phyloP scores from a whole-genome alignment of 2,888 invertebrate genomes.

The Eristalinus aeneus region DNA sequence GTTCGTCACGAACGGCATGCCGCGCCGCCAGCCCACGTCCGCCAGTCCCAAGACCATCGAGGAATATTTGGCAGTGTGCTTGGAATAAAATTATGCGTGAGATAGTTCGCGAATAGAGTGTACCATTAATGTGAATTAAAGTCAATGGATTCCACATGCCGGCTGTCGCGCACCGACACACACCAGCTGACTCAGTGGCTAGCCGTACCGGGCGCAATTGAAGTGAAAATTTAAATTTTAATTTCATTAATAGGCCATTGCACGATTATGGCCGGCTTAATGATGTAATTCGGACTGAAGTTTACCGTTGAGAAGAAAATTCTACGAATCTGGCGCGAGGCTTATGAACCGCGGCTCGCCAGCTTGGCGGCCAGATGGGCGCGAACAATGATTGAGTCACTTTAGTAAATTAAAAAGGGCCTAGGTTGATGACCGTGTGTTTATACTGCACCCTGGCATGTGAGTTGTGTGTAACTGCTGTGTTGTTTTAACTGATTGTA shows the following conservation, averaged over 20 bases:
- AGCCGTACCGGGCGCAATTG: neutral
- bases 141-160: conserved; percentile 33
- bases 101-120: conserved; percentile 40
- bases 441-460: conserved; percentile 6
- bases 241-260: conserved; percentile 46
- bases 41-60: neutral
- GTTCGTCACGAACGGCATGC: neutral
- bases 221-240: conserved; percentile 37
- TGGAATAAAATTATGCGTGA: conserved; percentile 54
- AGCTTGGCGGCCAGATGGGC: conserved; percentile 33
- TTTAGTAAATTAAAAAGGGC: conserved; percentile 38
- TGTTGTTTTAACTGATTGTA: neutral
- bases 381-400: conserved; percentile 24
- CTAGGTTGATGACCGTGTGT: conserved; percentile 39
- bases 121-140: conserved; percentile 24
- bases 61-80: conserved; percentile 42
- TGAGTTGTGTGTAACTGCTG: conserved; percentile 4
- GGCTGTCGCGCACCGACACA: neutral
- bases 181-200: neutral
- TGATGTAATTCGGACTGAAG: conserved; percentile 25
- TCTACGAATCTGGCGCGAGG: conserved; percentile 27
- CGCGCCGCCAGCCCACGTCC: neutral
- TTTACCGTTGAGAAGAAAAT: conserved; percentile 37
- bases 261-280: conserved; percentile 47
- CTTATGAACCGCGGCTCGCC: conserved; percentile 24